Conservation (phyloP, 2,113 vertebrate genomes). For the Onychorhynchus coronatus region DNA sequence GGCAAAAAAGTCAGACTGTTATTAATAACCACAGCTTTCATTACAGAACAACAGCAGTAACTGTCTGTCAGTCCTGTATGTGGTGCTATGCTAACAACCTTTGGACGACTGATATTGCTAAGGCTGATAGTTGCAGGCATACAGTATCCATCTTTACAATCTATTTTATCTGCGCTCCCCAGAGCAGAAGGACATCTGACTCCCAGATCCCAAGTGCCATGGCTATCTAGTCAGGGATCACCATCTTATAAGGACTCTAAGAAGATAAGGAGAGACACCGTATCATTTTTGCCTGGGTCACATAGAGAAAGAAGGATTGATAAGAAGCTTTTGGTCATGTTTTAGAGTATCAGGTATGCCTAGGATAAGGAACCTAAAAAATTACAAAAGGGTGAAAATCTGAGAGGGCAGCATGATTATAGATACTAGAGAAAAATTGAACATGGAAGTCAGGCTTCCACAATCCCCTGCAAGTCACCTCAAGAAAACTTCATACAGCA, state of each 20-base stretch:
- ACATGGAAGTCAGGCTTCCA: background rate
- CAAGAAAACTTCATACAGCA: background rate
- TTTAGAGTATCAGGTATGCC: background rate
- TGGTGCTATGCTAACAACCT: background rate
- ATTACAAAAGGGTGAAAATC: background rate
- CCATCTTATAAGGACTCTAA: background rate
- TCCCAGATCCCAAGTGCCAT: background rate
- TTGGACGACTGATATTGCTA: background rate
- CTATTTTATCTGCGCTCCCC: background rate
- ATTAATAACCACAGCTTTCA: background rate
- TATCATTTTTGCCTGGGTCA: background rate
- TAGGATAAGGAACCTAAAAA: background rate
- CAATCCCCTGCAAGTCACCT: background rate
- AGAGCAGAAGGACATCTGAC: background rate
- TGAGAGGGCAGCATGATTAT: background rate
- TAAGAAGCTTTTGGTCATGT: background rate
- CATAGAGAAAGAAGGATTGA: background rate
- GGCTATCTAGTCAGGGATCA: background rate
- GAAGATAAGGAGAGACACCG: background rate
- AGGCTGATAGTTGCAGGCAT: background rate
- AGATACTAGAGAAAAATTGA: background rate
- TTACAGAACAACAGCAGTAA: background rate
- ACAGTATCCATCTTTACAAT: background rate
- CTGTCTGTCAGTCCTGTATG: background rate
- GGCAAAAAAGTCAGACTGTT: background rate